phyloP scores from a whole-genome alignment of 1,140 invertebrate genomes.

The Cylas formicarius region DNA sequence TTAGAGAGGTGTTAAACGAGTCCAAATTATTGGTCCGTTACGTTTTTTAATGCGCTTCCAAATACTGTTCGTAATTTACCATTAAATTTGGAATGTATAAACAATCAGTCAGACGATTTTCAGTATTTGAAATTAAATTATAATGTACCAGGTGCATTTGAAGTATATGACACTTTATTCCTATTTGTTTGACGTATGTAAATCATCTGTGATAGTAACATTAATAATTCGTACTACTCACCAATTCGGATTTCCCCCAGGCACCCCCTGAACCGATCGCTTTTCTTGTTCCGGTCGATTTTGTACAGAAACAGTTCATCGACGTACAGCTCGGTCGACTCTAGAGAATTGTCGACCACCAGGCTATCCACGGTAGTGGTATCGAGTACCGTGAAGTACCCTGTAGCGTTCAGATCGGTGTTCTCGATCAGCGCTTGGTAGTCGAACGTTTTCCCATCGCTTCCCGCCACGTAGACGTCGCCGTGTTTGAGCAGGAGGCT shows the following conservation, averaged over 20 bases:
- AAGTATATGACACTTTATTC: too few species aligned
- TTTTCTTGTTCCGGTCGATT: slow-evolving; percentile 38
- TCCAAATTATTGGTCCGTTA: too few species aligned
- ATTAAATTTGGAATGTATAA: too few species aligned
- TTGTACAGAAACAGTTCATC: slow-evolving; percentile 33
- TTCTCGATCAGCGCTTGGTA: slow-evolving; percentile 34
- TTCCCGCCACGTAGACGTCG: slow-evolving; percentile 36
- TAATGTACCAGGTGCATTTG: too few species aligned
- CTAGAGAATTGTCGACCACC: slow-evolving; percentile 33
- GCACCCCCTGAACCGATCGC: slow-evolving; percentile 66
- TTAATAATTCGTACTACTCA: slow-evolving; percentile 1
- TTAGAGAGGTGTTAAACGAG: too few species aligned
- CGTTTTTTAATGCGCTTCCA: too few species aligned
- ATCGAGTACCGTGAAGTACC: slow-evolving; percentile 40
- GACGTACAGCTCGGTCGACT: slow-evolving; percentile 22
- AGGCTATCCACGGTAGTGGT: slow-evolving; percentile 31
- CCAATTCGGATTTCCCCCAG: slow-evolving; percentile 72
- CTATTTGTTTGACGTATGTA: too few species aligned
- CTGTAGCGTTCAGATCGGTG: slow-evolving; percentile 38
- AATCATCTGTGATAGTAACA: too few species aligned
- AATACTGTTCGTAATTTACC: too few species aligned
- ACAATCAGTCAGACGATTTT: slow-evolving; percentile 1
- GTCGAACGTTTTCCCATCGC: slow-evolving; percentile 36
- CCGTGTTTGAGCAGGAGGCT: slow-evolving; percentile 47
- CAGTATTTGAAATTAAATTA: slow-evolving; percentile 1